Percentiles rank a stretch among this genome's conserved stretches.
These are phyloP conservation scores for Dasyprocta punctata DNA, from an alignment of 2,113 vertebrate species.

Conservation along the genomic window DNA sequence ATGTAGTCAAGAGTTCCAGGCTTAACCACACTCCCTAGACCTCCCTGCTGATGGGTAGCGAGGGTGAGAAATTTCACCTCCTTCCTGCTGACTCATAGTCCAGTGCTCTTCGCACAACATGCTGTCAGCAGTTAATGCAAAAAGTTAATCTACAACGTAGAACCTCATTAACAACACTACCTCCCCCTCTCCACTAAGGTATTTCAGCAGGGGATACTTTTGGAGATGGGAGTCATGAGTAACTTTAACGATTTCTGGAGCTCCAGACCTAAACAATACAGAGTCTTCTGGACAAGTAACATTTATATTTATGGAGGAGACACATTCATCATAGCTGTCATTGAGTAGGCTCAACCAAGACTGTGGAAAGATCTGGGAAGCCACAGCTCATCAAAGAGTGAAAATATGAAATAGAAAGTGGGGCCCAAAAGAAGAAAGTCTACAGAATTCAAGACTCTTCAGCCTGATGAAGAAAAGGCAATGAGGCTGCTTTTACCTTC, in stretches of 20 bases:
- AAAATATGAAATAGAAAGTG: constrained; percentile 15
- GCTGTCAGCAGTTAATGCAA: neutral
- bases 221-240: constrained; percentile 9
- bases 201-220: constrained; percentile 22
- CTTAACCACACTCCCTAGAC: neutral
- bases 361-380: constrained; percentile 2
- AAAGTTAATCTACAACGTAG: neutral
- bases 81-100: neutral
- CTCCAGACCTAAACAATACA: neutral
- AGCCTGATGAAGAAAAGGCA: neutral
- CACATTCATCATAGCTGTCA: neutral
- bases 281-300: neutral
- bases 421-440: neutral
- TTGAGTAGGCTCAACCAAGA: constrained; percentile 30
- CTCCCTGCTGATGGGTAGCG: neutral
- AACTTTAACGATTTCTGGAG: constrained; percentile 1
- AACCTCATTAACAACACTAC: neutral
- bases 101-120: neutral
- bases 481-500: constrained; percentile 46
- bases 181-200: neutral
- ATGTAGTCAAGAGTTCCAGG: neutral
- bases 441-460: constrained; percentile 26
- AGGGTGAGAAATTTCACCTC: neutral
- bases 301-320: neutral
- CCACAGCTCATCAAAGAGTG: neutral